Percentiles rank a stretch among this genome's conserved stretches.
phyloP scores from a whole-genome alignment of 2,113 vertebrate species.

The Pseudopodoces humilis region DNA sequence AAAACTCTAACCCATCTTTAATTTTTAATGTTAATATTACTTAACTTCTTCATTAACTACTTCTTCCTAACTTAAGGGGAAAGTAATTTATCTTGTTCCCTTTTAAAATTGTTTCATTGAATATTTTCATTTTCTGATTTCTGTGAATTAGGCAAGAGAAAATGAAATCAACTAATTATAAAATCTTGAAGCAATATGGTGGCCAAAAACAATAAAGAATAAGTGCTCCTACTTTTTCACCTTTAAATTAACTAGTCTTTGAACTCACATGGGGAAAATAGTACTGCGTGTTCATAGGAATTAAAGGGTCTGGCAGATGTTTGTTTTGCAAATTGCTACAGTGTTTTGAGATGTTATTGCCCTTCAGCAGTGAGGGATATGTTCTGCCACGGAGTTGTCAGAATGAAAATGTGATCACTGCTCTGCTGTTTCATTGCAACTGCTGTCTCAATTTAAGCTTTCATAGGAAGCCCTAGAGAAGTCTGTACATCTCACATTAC shows the following conservation, averaged over 20 bases:
- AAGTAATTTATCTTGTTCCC: background rate
- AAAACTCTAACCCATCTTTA: background rate
- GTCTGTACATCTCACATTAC: background rate
- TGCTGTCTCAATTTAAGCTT: background rate
- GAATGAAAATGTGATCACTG: background rate
- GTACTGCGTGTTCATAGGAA: background rate
- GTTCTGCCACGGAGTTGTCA: background rate
- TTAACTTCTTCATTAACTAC: background rate
- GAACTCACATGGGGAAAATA: background rate
- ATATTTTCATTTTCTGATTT: conserved; percentile 11
- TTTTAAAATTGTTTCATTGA: background rate
- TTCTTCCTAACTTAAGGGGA: background rate
- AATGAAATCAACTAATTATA: background rate
- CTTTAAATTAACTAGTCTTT: background rate
- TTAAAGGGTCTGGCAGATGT: background rate
- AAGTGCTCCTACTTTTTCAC: background rate
- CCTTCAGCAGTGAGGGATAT: conserved; percentile 11
- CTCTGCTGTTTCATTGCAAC: background rate
- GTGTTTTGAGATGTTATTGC: conserved; percentile 7
- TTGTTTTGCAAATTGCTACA: conserved; percentile 28
- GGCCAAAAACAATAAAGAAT: background rate
- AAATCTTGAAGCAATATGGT: background rate
- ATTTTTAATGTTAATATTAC: background rate
- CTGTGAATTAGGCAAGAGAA: background rate
- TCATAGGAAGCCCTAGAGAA: background rate